Base-by-base conservation (phyloP, 2,797 vertebrate genomes). In the Gambusia yucatana region DNA sequence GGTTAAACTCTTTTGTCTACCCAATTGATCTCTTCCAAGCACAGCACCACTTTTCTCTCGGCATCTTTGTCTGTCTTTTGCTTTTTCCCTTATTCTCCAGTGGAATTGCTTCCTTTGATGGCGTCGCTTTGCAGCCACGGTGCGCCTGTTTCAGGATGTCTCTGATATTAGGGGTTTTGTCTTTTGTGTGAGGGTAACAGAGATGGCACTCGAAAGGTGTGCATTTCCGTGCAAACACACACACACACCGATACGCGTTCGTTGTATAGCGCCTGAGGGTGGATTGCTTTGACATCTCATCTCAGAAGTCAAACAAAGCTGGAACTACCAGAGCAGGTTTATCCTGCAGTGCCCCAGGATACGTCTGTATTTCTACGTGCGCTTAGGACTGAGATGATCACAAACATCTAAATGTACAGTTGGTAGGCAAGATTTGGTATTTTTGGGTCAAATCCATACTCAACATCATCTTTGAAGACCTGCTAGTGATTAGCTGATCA, bases 301-400 rank as follows among this genome's bases (percentile, higher is more conserved):
- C 86, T 90, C 77, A 86, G 83, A 93, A 93, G 90, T 92, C 86
- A 94, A 94, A 93, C 92, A 94, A 92, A 91, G 85, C 84, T 87
- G 79, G 74, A 89, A 93, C 91, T 84, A 88, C 87, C 85, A 52
- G 82, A 94, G 88, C 93, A 91, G 93, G 93, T 94, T 94, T 91
- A 88, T 92, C 93, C 91, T 89, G 91, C 86, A 90, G 84, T 81
- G 79, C 50, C 75, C 44, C 77, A 80, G 25, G 61, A 78, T 75
- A 36, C 36, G 36, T 67, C 36, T 22, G 8, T 67, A 36, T 67
- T 16, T 55, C 47, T 79, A 76, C 43, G n/a, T 82, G 1, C 79
- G n/a, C 46, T 61, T 48, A 11, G 57, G 73, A 78, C 16, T 36
- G 75, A 73, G 83, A 75, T 77, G 63, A 79, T 84, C 77, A 77